phyloP scores from a whole-genome alignment of 2,888 invertebrate species.

The Limnephilus marmoratus region DNA sequence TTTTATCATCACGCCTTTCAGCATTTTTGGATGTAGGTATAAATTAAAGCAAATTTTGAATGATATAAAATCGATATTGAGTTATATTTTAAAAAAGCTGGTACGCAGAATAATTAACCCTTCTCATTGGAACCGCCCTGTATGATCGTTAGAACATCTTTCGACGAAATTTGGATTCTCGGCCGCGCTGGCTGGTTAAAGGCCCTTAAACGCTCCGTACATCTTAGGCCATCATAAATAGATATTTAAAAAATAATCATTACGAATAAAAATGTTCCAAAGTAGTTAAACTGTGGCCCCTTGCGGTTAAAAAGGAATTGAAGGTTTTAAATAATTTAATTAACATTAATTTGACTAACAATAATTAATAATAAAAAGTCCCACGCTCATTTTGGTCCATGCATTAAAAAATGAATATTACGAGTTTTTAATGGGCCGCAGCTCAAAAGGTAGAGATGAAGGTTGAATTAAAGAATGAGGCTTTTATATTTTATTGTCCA shows the following conservation, averaged over 20 bases:
- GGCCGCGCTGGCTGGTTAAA: too few species aligned
- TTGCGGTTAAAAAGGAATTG: not conserved
- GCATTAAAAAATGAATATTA: constrained; percentile 36
- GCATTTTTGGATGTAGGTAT: too few species aligned
- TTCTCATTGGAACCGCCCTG: too few species aligned
- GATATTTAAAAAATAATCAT: not conserved
- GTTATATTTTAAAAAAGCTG: too few species aligned
- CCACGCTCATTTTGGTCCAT: constrained; percentile 32
- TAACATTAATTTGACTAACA: constrained; percentile 11
- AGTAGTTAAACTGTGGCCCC: not conserved
- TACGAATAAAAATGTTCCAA: not conserved
- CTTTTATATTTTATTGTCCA: constrained; percentile 45
- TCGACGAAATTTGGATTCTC: too few species aligned
- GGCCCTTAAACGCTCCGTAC: too few species aligned
- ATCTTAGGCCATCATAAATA: not conserved
- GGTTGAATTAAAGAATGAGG: constrained; percentile 40
- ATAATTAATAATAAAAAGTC: constrained; percentile 41
- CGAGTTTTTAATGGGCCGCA: constrained; percentile 16
- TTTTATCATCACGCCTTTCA: too few species aligned
- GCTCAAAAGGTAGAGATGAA: not conserved
- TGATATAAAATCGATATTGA: too few species aligned
- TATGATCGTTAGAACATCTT: too few species aligned
- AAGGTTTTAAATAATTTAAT: not conserved
- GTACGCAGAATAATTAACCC: too few species aligned
- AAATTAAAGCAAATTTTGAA: too few species aligned